These are phyloP conservation scores for Rostratula benghalensis DNA, from an alignment of 2,113 vertebrate species.

Conservation along the genomic window DNA sequence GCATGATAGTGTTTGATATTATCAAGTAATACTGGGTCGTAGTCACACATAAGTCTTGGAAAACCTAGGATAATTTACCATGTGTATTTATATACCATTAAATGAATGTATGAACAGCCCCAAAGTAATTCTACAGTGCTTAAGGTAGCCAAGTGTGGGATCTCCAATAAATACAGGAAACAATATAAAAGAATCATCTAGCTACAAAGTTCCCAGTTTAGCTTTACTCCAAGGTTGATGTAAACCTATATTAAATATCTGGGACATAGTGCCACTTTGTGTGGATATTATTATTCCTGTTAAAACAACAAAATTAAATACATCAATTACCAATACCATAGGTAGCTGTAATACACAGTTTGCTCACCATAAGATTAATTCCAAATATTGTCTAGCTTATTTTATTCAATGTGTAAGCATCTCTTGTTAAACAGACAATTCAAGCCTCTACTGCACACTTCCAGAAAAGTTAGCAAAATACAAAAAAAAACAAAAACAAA, in stretches of 20 bases:
- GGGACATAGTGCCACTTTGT: neutral
- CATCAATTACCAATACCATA: neutral
- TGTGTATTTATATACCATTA: neutral
- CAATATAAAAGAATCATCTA: neutral
- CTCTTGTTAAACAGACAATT: neutral
- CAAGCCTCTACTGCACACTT: neutral
- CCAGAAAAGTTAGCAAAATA: neutral
- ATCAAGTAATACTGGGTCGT: neutral
- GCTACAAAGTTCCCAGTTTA: neutral
- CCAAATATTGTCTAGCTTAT: neutral
- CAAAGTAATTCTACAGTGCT: neutral
- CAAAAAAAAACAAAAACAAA: neutral
- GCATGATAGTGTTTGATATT: neutral
- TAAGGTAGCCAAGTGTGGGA: neutral
- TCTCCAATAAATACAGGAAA: neutral
- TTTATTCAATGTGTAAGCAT: neutral
- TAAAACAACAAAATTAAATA: neutral
- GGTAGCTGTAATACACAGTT: neutral
- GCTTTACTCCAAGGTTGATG: neutral
- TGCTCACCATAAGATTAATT: neutral
- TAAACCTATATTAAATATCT: neutral
- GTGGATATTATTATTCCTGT: neutral
- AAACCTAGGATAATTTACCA: neutral
- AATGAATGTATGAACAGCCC: neutral
- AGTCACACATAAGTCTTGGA: neutral